These are phyloP conservation scores for Bostrychus sinensis DNA, from an alignment of 2,113 vertebrate genomes.

Conservation along the genomic window DNA sequence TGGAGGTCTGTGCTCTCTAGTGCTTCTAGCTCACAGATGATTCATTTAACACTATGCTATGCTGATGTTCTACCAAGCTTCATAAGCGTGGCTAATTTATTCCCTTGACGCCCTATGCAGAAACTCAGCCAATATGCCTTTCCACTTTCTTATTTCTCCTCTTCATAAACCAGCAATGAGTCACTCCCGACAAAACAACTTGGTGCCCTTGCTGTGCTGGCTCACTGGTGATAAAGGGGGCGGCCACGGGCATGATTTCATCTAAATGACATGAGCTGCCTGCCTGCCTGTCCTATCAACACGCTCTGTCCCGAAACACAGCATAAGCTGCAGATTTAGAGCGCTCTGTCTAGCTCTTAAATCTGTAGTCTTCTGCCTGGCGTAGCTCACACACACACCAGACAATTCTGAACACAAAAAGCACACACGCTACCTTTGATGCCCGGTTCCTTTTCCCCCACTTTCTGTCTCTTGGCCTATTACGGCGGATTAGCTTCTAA, in stretches of 20 bases:
- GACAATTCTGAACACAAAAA: conserved; percentile 35
- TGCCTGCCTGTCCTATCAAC: conserved; percentile 44
- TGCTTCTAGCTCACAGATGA: too few species aligned
- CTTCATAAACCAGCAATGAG: too few species aligned
- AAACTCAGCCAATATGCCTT: not conserved
- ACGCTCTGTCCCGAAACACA: conserved; percentile 55
- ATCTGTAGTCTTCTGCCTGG: conserved; percentile 54
- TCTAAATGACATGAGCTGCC: conserved; percentile 38
- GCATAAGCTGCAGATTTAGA: conserved; percentile 57
- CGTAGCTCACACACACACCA: conserved; percentile 58
- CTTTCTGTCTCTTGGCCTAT: conserved; percentile 75
- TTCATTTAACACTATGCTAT: conserved; percentile 8
- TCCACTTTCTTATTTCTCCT: not conserved
- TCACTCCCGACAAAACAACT: not conserved
- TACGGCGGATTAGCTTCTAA: conserved; percentile 82
- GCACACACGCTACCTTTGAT: conserved; percentile 40
- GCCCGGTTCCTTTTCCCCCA: conserved; percentile 37
- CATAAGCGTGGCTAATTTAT: not conserved
- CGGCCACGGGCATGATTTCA: conserved; percentile 35
- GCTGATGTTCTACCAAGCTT: not conserved
- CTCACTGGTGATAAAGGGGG: not conserved
- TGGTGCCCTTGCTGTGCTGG: not conserved
- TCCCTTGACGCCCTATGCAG: not conserved
- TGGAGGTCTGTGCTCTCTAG: not conserved
- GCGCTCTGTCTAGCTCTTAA: conserved; percentile 51